phyloP scores from a whole-genome alignment of 2,113 vertebrate species.

The Saccopteryx bilineata region DNA sequence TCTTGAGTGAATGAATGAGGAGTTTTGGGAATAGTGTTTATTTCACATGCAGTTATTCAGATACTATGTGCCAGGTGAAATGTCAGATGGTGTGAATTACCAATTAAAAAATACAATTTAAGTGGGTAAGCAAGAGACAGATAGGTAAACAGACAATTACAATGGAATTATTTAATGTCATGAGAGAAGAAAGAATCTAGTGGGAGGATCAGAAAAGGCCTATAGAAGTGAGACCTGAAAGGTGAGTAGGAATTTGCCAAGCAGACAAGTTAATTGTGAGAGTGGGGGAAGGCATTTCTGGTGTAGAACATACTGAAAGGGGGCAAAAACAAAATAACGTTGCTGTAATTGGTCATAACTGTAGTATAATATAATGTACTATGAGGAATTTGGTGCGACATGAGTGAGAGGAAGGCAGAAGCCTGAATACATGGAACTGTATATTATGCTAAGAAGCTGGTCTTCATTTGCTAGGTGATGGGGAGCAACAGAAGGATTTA shows the following conservation, averaged over 20 bases:
- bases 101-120: slow-evolving; percentile 38
- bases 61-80: neutral
- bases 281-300: neutral
- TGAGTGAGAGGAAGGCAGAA: neutral
- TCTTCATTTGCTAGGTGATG: neutral
- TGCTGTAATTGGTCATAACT: neutral
- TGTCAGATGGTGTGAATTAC: slow-evolving; percentile 50
- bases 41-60: slow-evolving; percentile 9
- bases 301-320: neutral
- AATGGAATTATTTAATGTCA: neutral
- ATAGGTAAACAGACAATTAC: neutral
- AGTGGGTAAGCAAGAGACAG: slow-evolving; percentile 21
- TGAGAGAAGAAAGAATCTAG: neutral
- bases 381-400: neutral
- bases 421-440: neutral
- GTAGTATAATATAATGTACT: neutral
- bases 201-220: neutral
- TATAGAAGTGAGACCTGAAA: neutral
- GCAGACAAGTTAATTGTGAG: neutral
- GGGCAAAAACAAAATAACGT: neutral
- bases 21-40: slow-evolving; percentile 41
- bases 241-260: neutral
- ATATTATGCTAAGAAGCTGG: neutral
- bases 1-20: slow-evolving; percentile 33
- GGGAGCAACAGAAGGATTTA: neutral